These are phyloP conservation scores for Microtus ochrogaster DNA, from an alignment of 2,113 vertebrate species.

Conservation along the genomic window DNA sequence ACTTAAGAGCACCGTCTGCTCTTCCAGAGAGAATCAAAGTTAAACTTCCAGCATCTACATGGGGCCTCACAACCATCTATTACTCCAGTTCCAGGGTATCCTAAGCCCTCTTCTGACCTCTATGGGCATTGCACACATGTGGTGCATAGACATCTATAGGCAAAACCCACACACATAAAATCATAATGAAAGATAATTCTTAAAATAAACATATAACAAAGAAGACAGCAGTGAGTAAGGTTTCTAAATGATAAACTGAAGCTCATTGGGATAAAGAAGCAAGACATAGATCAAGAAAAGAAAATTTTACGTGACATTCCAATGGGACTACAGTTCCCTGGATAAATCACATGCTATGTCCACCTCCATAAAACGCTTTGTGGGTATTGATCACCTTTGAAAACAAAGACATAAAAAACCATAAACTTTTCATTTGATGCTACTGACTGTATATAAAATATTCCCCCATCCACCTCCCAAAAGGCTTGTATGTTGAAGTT, in stretches of 20 bases:
- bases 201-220: constrained; percentile 24
- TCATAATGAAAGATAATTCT: background rate
- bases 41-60: background rate
- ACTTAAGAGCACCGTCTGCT: background rate
- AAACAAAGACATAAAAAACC: constrained; percentile 14
- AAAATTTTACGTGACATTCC: background rate
- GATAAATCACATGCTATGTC: background rate
- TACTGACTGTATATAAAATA: background rate
- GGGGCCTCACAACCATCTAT: background rate
- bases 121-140: background rate
- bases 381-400: background rate
- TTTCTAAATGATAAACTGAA: background rate
- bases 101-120: background rate
- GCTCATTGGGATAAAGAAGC: background rate
- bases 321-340: background rate
- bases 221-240: background rate
- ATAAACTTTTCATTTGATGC: background rate
- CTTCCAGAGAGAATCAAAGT: background rate
- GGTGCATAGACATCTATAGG: background rate
- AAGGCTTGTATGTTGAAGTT: background rate
- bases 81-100: background rate
- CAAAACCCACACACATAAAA: background rate
- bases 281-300: background rate
- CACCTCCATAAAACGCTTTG: background rate
- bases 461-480: background rate